These are phyloP conservation scores for Calidris pugnax DNA, from an alignment of 2,113 vertebrate genomes.

Conservation along the genomic window DNA sequence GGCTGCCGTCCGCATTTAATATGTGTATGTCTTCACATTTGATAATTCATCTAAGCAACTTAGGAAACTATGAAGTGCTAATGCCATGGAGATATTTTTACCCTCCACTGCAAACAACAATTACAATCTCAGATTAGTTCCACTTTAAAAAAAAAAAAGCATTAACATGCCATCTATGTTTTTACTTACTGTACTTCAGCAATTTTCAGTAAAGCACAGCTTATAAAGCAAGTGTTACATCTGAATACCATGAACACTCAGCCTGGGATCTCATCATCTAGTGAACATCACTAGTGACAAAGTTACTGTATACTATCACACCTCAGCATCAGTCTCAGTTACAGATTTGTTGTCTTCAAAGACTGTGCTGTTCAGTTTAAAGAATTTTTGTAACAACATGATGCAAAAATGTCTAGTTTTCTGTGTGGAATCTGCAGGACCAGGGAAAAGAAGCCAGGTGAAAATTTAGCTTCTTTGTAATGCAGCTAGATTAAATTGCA, in stretches of 20 bases:
- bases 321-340: background rate
- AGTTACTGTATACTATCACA: background rate
- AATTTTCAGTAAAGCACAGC: background rate
- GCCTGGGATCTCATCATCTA: background rate
- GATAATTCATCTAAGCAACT: background rate
- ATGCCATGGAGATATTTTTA: background rate
- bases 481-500: background rate
- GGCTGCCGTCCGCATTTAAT: background rate
- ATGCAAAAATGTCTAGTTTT: background rate
- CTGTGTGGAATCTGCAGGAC: background rate
- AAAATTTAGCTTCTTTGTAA: background rate
- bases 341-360: background rate
- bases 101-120: background rate
- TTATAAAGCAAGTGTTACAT: background rate
- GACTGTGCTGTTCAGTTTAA: background rate
- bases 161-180: background rate
- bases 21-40: background rate
- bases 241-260: background rate
- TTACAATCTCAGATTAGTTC: background rate
- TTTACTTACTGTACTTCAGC: background rate
- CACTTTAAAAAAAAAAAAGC: background rate
- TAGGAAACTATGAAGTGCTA: background rate
- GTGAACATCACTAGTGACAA: background rate
- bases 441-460: background rate
- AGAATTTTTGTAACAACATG: background rate